Evolutionary conservation across 2,888 invertebrate genomes (phyloP).

Genomic region (Drepanosiphum platanoidis): DNA sequence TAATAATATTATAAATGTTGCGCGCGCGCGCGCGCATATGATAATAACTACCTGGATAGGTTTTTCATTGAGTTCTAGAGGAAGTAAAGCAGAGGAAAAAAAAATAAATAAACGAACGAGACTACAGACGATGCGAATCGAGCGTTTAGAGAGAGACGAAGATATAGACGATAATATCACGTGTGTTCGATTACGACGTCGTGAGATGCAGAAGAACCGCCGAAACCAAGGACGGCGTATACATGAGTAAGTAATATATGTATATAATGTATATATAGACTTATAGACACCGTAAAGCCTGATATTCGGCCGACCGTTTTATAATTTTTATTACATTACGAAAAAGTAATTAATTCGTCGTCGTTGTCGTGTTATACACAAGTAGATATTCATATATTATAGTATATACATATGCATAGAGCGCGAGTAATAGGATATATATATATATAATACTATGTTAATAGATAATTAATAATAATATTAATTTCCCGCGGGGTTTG

Average conservation of each 20-base stretch:
- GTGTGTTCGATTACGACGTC: not conserved
- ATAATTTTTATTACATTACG: not conserved
- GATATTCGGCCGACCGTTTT: not conserved
- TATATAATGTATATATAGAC: not conserved
- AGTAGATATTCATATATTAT: too few relatives aligned
- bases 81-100: not conserved
- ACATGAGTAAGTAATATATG: too few relatives aligned
- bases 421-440: not conserved
- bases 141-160: not conserved
- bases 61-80: conserved; percentile 35
- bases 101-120: not conserved
- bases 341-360: not conserved
- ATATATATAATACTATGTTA: not conserved
- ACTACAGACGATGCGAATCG: not conserved
- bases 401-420: too few relatives aligned
- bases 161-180: not conserved
- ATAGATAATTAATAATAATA: not conserved
- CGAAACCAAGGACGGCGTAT: conserved; percentile 20
- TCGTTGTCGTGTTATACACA: not conserved
- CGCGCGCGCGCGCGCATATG: not conserved
- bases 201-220: conserved; percentile 37
- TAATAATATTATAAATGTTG: not conserved
- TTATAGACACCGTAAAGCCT: too few relatives aligned
- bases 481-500: not conserved
- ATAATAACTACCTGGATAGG: not conserved